Percentiles rank a stretch among this genome's conserved stretches.
phyloP scores from a whole-genome alignment of 2,113 vertebrate species.

The Chamaea fasciata region DNA sequence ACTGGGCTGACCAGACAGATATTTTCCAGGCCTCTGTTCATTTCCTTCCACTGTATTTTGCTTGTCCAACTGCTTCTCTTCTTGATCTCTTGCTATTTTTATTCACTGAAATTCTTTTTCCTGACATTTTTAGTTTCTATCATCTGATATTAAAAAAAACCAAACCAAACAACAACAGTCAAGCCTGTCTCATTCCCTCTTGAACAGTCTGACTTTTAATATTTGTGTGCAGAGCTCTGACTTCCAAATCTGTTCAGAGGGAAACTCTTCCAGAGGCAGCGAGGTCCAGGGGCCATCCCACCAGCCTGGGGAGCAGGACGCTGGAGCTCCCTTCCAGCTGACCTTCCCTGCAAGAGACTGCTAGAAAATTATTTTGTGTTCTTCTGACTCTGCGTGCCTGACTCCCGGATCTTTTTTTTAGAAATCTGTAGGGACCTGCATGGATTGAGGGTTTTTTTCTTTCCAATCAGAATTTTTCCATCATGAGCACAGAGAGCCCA shows the following conservation, averaged over 20 bases:
- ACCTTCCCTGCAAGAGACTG: background rate
- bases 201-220: background rate
- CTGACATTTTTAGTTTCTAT: constrained; percentile 19
- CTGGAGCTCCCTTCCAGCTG: background rate
- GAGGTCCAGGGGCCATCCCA: fast-evolving
- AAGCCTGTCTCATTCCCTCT: background rate
- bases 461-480: background rate
- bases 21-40: constrained; percentile 16
- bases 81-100: constrained; percentile 3
- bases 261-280: background rate
- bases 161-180: background rate
- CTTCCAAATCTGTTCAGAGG: background rate
- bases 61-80: background rate
- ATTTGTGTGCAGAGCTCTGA: background rate
- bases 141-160: background rate
- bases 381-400: fast-evolving
- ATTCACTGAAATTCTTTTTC: background rate
- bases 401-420: background rate
- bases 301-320: background rate
- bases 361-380: background rate
- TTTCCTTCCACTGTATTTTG: background rate
- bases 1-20: background rate
- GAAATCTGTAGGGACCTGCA: background rate
- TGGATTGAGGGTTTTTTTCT: fast-evolving
- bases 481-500: background rate